Base-by-base conservation (phyloP, 2,888 invertebrate species). In the Diarsia dahlii region DNA sequence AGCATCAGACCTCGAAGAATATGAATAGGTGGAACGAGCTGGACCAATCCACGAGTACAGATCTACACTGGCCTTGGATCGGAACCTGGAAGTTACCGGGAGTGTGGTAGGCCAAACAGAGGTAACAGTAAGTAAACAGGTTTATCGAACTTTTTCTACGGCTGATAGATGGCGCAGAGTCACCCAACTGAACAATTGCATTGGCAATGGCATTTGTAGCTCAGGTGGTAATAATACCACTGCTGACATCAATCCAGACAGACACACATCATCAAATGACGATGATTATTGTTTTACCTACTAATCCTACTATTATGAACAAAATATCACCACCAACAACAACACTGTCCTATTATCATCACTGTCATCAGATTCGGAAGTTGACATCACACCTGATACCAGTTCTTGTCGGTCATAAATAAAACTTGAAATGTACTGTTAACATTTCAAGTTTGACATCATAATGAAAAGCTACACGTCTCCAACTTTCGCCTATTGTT, bases 401-500 rank as follows among this genome's bases (percentile, higher is more conserved):
- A n/a, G 39, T 8, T 48, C 28, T 46, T 13, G 45, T n/a, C 18
- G 15, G 13, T 39, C 23, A 34, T 13, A 8, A 8, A 39, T 39
- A 39, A 39, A 39, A 39, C 39, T 39, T 39, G 39, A 39, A 39
- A 39, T 39, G 39, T 39, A 39, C 39, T 39, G 39, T 39, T 39
- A 2, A n/a, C 34, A 45, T 28, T 20, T 46, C 12, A 46, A 52
- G 52, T 67, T 34, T 52, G 62, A 66, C 73, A 58, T 46, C 23
- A 1, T 34, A 39, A 20, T 34, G 28, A 23, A 54, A n/a, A 63
- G 74, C 28, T 34, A 23, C 13, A 68, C 54, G 60, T 80, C 71
- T 64, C 64, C 23, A 58, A 78, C 77, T 80, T 73, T 76, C 77
- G 46, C 72, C 70, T 60, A 74, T 82, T 85, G 80, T 85, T 71